Evolutionary conservation across 2,113 vertebrate species (phyloP).

Genomic region (Aplodontia rufa): DNA sequence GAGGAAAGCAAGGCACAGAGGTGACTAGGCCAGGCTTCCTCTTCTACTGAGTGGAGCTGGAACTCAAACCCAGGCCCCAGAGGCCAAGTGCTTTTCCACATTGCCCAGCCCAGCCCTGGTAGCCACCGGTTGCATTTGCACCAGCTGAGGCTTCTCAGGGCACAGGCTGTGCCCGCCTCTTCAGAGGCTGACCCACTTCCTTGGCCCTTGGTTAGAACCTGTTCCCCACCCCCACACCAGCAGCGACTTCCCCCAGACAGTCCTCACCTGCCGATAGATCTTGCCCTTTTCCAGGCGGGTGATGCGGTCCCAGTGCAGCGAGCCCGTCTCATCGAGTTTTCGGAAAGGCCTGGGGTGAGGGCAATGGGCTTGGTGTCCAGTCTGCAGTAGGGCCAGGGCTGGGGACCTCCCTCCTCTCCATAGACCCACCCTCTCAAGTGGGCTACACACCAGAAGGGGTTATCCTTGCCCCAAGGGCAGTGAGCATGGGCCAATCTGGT

Average conservation of each 20-base stretch:
- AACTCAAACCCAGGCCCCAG: background rate
- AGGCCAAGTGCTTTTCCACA: background rate
- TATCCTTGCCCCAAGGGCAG: background rate
- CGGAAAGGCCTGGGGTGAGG: constrained; percentile 84
- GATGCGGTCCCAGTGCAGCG: constrained; percentile 89
- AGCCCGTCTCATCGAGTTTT: constrained; percentile 87
- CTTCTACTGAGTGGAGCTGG: background rate
- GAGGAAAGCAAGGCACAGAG: background rate
- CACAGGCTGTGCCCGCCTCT: accelerated
- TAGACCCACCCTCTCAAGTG: background rate
- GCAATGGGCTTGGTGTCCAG: background rate
- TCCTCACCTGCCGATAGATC: constrained; percentile 89
- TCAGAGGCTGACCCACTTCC: background rate
- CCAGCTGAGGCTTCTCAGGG: background rate
- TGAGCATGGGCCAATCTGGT: background rate
- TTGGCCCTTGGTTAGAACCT: background rate
- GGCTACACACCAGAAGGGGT: background rate
- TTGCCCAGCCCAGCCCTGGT: background rate
- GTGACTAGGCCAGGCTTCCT: background rate
- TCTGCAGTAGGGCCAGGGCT: background rate
- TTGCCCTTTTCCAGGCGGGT: constrained; percentile 87
- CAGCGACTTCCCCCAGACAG: background rate
- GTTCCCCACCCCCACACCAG: background rate
- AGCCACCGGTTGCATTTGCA: background rate
- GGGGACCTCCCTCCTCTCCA: no score